Evolutionary conservation across 2,113 vertebrate species (phyloP).

Genomic region (Ranitomeya imitator): DNA sequence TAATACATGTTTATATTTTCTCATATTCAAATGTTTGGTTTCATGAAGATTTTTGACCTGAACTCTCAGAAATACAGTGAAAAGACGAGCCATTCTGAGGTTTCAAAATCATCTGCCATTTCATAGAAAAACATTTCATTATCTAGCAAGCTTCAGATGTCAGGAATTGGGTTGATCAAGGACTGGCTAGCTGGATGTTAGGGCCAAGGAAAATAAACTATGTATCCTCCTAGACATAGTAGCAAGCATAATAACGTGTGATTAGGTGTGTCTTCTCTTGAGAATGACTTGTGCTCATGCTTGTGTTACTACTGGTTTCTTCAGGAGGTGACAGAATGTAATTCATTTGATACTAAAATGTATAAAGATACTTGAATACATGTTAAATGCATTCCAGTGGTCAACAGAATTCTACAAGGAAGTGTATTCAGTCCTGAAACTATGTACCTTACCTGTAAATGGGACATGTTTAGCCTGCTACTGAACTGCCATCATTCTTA

Average conservation of each 20-base stretch:
- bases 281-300: neutral
- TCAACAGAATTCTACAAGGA: no score
- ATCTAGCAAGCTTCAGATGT: constrained; percentile 1
- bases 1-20: constrained; percentile 25
- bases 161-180: neutral
- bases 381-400: no score
- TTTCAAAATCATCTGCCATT: constrained; percentile 26
- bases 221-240: neutral
- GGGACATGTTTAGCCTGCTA: no score
- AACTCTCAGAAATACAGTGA: neutral
- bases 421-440: no score
- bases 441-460: no score
- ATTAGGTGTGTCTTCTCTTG: neutral
- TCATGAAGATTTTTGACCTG: neutral
- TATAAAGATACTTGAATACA: no score
- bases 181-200: neutral
- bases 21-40: constrained; percentile 25
- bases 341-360: no score
- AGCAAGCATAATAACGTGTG: neutral
- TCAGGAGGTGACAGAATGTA: neutral
- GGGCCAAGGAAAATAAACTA: constrained; percentile 13
- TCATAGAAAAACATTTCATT: constrained; percentile 15
- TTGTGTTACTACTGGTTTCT: neutral
- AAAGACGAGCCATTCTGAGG: neutral
- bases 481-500: no score